phyloP scores from a whole-genome alignment of 2,888 invertebrate species.

The Selenia dentaria region DNA sequence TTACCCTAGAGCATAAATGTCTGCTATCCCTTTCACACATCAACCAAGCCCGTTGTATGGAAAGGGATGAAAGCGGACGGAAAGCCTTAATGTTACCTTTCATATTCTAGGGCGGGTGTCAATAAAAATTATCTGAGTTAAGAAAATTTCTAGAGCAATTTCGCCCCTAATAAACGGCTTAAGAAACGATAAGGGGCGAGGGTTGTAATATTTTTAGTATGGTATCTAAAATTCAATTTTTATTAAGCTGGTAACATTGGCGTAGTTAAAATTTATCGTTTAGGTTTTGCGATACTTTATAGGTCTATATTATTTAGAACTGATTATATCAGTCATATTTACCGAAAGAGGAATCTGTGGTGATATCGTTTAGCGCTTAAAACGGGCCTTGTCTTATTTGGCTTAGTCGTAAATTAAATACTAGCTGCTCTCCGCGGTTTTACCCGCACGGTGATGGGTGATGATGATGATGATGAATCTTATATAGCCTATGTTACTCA shows the following conservation, averaged over 20 bases:
- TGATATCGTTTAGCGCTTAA: no score
- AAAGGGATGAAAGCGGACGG: constrained; percentile 8
- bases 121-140: constrained; percentile 32
- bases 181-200: constrained; percentile 17
- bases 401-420: no score
- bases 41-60: not conserved
- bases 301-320: no score
- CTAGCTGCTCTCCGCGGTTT: no score
- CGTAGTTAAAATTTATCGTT: constrained; percentile 1
- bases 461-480: no score
- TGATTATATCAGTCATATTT: no score
- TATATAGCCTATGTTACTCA: no score
- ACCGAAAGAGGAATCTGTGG: no score
- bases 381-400: no score
- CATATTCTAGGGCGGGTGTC: constrained; percentile 18
- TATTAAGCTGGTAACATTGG: constrained; percentile 2
- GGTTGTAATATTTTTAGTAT: constrained; percentile 19
- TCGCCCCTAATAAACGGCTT: constrained; percentile 23
- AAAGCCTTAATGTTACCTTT: constrained; percentile 7
- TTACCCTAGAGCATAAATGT: constrained; percentile 16
- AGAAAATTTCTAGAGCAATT: constrained; percentile 26
- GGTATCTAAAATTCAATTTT: constrained; percentile 22
- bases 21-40: constrained; percentile 13
- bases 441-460: no score
- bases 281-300: constrained; percentile 1